Base-by-base conservation (phyloP, 2,888 invertebrate genomes). In the Dioctria linearis region DNA sequence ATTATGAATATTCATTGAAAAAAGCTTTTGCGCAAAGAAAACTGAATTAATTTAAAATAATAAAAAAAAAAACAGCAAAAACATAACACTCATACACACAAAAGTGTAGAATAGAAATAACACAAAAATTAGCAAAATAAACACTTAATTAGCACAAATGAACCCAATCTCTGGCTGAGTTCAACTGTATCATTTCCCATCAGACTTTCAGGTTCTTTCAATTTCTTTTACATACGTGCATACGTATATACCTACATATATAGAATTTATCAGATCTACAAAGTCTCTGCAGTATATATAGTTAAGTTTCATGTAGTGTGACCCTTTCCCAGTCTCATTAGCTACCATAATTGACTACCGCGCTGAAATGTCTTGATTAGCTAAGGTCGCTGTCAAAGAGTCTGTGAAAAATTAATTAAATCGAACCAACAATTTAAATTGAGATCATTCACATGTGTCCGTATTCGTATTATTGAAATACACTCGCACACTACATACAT, bases 351-450 rank as follows among this genome's bases (percentile, higher is more conserved):
- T 63, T 63, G 49, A 63, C 76, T 76, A 76, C 76, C 76, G 76
- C 25, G 25, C 63, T 76, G 63, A 57, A 61, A 76, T 43, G 61
- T 76, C 76, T 76, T 76, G 63, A 76, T 76, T 63, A 76, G 63
- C 40, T 25, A 37, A 59, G 59, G 57, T 43, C 73, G 42, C 37
- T 59, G 73, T 59, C 59, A 59, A 43, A 75, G 43, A 57, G 57
- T 57, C 57, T 73, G 5, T n/a, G 40, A 75, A 42, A 75, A 63
- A 76, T 76, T 76, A 76, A 76, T 76, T 76, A 76, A 76, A 76
- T 76, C 49, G 42, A 63, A 8, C 46, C 63, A 3, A 37, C 49
- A 76, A 61, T 25, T 76, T 37, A 76, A 75, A 76, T 61, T 37
- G n/a, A 63, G 63, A 63, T 63, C 76, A 76, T n/a, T 39, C 40